Evolutionary conservation across 2,888 invertebrate genomes (phyloP), one percentile per base, ranked within the genome.

Genomic region (Macaria liturata): DNA sequence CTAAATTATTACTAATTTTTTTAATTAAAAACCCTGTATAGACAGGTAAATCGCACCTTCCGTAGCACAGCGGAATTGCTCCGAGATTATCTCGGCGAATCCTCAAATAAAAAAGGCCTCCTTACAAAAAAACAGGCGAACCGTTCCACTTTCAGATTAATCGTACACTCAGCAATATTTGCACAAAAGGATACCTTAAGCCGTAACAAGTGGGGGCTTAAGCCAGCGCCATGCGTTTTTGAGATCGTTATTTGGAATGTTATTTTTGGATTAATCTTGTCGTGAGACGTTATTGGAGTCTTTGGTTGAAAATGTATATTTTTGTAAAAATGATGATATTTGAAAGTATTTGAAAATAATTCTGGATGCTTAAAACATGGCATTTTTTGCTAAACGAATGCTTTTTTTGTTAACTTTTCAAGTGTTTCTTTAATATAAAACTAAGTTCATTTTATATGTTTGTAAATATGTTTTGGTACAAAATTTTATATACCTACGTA

Each of bases 181-280:
- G 83, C 78, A 89, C 90, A 91, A 90, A 37, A 89, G 88, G 86
- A 85, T 89, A 90, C 89, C 90, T 90, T 91, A 88, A 91, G 89
- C 88, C 86, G 74, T 82, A 79, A 84, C 88, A 89, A 89, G 89
- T 88, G 82, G 87, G 83, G 81, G 80, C 52, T 60, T 55, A 48
- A 56, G 59, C 55, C 52, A 46, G 47, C 39, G 9, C 39, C 52
- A 52, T 56, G 55, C 52, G 52, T 47, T 48, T 59, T 59, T 44
- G 40, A 52, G 49, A 59, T 54, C 49, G 49, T 40, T 20, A 20
- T 20, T 20, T 20, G 20, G 20, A 20, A 9, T 31, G 37, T 9
- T 53, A 46, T 53, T 53, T 9, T 46, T 40, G 32, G 40, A 50
- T 30, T 49, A 34, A 20, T 50, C 9, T 49, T 32, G 6, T 42